These are phyloP conservation scores for Ostrea edulis DNA, from an alignment of 1,140 invertebrate genomes.

Conservation along the genomic window DNA sequence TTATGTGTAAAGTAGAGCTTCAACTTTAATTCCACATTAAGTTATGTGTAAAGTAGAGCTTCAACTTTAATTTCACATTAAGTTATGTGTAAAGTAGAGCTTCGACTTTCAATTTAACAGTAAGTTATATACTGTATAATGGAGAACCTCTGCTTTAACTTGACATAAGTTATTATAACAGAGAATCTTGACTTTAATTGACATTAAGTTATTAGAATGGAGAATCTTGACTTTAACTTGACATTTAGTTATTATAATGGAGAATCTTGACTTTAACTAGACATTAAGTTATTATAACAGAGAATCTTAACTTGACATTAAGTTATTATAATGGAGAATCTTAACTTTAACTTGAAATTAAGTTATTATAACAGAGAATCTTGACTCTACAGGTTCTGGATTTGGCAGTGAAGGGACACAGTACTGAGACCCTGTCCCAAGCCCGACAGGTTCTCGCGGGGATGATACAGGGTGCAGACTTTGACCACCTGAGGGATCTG, in stretches of 20 bases:
- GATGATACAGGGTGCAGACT: conserved; percentile 71
- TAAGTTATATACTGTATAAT: too few relatives aligned
- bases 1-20: too few relatives aligned
- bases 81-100: not conserved
- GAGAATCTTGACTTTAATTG: conserved; percentile 22
- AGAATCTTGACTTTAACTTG: too few relatives aligned
- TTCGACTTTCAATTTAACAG: too few relatives aligned
- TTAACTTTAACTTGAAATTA: not conserved
- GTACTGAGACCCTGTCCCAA: conserved; percentile 64
- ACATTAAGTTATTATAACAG: not conserved
- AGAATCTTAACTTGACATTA: too few relatives aligned
- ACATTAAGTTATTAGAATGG: not conserved
- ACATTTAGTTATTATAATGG: too few relatives aligned
- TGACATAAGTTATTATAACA: not conserved
- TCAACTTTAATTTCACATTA: conserved; percentile 24
- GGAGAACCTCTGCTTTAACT: not conserved
- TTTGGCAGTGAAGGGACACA: conserved; percentile 79
- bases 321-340: too few relatives aligned
- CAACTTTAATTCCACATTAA: not conserved
- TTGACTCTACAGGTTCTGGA: conserved; percentile 77
- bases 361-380: too few relatives aligned
- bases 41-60: not conserved
- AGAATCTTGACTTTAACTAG: not conserved
- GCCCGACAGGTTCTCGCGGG: conserved; percentile 69
- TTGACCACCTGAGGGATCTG: conserved; percentile 67